Evolutionary conservation across 2,797 vertebrate genomes (phyloP).

Genomic region (Melanotaenia trifasciata): DNA sequence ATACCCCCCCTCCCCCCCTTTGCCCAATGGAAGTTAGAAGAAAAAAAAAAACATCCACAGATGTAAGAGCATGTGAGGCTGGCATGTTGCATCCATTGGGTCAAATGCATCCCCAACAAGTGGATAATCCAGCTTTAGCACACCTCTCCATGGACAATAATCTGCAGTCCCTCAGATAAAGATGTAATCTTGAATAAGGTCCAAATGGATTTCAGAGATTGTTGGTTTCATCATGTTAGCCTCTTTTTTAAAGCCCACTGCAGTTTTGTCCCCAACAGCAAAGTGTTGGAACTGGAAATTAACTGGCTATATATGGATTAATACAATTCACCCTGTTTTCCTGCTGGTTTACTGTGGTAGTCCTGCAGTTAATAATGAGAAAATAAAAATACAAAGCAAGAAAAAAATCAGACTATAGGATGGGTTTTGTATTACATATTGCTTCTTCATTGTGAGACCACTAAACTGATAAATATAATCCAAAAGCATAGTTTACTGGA

Average conservation of each 20-base stretch:
- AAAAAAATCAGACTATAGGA: constrained; percentile 35
- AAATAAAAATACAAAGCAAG: background rate
- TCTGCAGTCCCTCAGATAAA: constrained; percentile 80
- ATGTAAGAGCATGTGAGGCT: constrained; percentile 74
- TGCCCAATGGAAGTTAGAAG: constrained; percentile 41
- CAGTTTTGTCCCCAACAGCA: constrained; percentile 46
- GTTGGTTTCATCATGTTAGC: constrained; percentile 75
- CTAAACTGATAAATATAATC: background rate
- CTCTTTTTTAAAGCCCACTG: constrained; percentile 70
- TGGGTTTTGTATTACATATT: constrained; percentile 7
- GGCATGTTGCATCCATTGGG: constrained; percentile 69
- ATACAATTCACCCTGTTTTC: constrained; percentile 33
- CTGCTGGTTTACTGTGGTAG: constrained; percentile 32
- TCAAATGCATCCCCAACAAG: constrained; percentile 79
- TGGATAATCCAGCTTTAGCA: constrained; percentile 84
- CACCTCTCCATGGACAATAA: constrained; percentile 84
- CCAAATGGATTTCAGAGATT: constrained; percentile 82
- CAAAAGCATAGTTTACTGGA: background rate
- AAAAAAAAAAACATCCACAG: constrained; percentile 73
- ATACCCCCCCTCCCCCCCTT: constrained; percentile 19
- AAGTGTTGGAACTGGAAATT: constrained; percentile 58
- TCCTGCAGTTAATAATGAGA: constrained; percentile 29
- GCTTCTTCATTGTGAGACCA: constrained; percentile 1
- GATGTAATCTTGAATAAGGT: constrained; percentile 77
- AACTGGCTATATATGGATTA: constrained; percentile 34